phyloP scores from a whole-genome alignment of 2,888 invertebrate species.

The Corbicula japonica region DNA sequence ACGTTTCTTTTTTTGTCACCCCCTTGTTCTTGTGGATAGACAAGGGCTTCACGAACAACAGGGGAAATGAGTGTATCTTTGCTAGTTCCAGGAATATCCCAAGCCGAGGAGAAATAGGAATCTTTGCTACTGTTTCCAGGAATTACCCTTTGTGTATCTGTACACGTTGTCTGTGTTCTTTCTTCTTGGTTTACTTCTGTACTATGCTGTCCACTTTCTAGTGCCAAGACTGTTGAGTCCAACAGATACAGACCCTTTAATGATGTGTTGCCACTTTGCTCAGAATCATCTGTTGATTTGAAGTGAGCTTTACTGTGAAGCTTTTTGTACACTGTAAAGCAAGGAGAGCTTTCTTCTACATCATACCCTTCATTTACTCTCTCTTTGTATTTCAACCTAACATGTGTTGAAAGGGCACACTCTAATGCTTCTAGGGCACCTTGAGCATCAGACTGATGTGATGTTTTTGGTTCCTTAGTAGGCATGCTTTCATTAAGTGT shows the following conservation, averaged over 20 bases:
- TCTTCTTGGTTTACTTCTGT: not conserved
- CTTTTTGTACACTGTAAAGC: not conserved
- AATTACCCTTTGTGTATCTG: not conserved
- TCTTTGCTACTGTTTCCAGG: not conserved
- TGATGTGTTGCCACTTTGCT: not conserved
- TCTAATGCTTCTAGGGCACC: not conserved
- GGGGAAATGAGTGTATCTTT: not conserved
- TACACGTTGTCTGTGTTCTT: not conserved
- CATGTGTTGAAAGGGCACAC: not conserved
- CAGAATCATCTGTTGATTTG: not conserved
- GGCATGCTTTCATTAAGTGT: not conserved
- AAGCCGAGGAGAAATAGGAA: not conserved
- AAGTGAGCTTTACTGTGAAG: not conserved
- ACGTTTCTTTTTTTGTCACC: not conserved
- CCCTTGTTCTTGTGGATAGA: not conserved
- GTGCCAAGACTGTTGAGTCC: not conserved
- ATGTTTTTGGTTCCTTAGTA: not conserved
- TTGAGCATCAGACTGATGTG: not conserved
- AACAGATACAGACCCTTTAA: conserved; percentile 2
- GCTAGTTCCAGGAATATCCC: not conserved
- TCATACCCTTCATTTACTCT: not conserved
- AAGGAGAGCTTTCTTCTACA: not conserved
- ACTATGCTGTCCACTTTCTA: not conserved
- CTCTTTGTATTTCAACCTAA: not conserved
- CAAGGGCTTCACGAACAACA: not conserved